Percentiles rank a stretch among this genome's conserved stretches.
phyloP scores from a whole-genome alignment of 2,113 vertebrate species.

The Hipposideros armiger region DNA sequence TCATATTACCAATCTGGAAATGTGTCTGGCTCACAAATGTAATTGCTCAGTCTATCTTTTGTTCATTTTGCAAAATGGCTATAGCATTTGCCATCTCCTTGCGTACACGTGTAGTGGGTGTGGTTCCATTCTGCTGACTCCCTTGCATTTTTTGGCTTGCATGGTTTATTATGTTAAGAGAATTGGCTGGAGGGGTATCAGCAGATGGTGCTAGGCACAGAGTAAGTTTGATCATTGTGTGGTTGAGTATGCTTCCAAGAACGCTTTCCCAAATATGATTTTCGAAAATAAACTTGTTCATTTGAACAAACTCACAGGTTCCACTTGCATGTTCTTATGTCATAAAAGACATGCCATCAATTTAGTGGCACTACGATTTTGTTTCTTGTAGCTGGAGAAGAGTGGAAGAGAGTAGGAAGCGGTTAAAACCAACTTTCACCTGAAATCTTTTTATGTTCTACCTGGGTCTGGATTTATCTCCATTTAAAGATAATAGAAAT shows the following conservation, averaged over 20 bases:
- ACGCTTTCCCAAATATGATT: slow-evolving; percentile 58
- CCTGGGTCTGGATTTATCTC: not conserved
- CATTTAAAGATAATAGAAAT: slow-evolving; percentile 44
- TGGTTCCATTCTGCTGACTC: slow-evolving; percentile 45
- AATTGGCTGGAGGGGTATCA: slow-evolving; percentile 53
- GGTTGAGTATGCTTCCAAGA: slow-evolving; percentile 71
- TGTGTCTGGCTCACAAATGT: not conserved
- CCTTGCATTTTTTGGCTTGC: slow-evolving; percentile 54
- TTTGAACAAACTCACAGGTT: slow-evolving; percentile 42
- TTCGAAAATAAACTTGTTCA: slow-evolving; percentile 71
- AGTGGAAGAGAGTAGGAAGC: not conserved
- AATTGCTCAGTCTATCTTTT: slow-evolving; percentile 32
- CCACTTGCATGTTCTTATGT: slow-evolving; percentile 54
- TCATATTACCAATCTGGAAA: slow-evolving; percentile 21
- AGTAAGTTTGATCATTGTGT: slow-evolving; percentile 18
- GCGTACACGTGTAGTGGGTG: not conserved
- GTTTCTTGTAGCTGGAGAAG: not conserved
- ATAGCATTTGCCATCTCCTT: not conserved
- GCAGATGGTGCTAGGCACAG: slow-evolving; percentile 71
- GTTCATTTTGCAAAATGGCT: slow-evolving; percentile 36
- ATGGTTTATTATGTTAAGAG: slow-evolving; percentile 38
- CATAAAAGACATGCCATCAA: not conserved
- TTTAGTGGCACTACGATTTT: not conserved
- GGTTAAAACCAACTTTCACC: not conserved
- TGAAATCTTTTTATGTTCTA: not conserved